Evolutionary conservation across 2,888 invertebrate genomes (phyloP).

Genomic region (Uropetala carovei): DNA sequence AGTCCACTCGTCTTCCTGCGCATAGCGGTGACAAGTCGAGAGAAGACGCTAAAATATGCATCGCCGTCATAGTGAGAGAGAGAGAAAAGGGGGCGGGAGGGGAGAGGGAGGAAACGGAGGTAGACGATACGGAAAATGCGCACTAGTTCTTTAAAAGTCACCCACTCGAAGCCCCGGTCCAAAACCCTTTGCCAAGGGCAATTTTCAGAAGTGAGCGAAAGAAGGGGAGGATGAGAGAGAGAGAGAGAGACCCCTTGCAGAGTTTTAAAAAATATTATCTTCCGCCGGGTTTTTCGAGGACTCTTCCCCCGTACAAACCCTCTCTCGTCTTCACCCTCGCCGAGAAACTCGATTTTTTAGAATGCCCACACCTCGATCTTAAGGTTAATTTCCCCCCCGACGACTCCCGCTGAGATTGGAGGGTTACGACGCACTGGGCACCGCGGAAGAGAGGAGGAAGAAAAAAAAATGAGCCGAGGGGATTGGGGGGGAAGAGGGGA

Average conservation of each 20-base stretch:
- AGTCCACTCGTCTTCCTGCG: not conserved
- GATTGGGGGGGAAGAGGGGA: not conserved
- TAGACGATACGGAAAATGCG: not conserved
- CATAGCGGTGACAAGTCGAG: slow-evolving; percentile 4
- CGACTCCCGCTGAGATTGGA: slow-evolving; percentile 2
- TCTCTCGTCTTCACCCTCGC: no score
- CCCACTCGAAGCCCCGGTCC: not conserved
- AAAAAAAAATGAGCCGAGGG: not conserved
- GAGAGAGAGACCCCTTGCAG: not conserved
- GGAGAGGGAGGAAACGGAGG: no score
- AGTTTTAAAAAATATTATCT: not conserved
- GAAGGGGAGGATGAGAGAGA: not conserved
- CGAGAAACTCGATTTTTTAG: no score
- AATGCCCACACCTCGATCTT: not conserved
- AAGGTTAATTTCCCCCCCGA: not conserved
- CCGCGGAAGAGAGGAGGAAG: not conserved
- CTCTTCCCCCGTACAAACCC: not conserved
- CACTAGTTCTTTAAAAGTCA: not conserved
- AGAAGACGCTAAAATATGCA: not conserved
- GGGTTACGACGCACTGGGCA: not conserved
- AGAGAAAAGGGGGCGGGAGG: not conserved
- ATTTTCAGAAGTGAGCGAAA: not conserved
- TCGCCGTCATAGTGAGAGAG: not conserved
- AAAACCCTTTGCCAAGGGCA: not conserved
- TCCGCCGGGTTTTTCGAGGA: not conserved